Base-by-base conservation (phyloP, 2,888 invertebrate genomes). In the Rugalucina vietnamica region DNA sequence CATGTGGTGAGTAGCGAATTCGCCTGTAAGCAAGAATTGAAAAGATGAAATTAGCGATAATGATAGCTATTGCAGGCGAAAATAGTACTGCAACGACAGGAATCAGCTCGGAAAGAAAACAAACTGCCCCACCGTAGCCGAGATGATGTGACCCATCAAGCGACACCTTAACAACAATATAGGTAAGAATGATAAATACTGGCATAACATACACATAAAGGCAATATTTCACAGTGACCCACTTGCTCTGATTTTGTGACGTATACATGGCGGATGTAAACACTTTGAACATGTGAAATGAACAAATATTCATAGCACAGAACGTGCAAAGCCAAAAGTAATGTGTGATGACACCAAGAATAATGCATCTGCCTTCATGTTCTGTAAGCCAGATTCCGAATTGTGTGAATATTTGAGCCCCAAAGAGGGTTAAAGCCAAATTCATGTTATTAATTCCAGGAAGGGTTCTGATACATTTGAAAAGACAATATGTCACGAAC, bases 371-470 rank as follows among this genome's bases (percentile, higher is more conserved):
- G 12, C 37, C 49, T 0, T 49, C 43, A 37, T 36, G 24, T 14
- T 54, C 65, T 49, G 70, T 79, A 37, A 69, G 60, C 43, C 54
- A 72, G 0, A 85, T 36, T 12, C 89, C 88, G 39, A 89, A 76
- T 49, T 88, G 84, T 10, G 90, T 74, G 21, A 85, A 71, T 14
- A 82, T n/a, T 49, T 90, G 89, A 0, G 91, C 89, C 34, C 80
- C 57, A 10, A 90, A 86, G 8, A 91, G 79, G 4, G 82, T 78
- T 21, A 84, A 43, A 10, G 86, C 81, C 21, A 91, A 54, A 34
- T 80, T 84, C 88, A 90, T 89, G 14, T 88, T 91, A 60, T 89
- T 90, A 49, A 82, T 85, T 0, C 90, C 91, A 0, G 90, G 90
- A 14, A 88, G 32, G 5, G 86, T 89, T 49, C 88, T 60, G 27